Conservation (phyloP, 2,113 vertebrate species). For the Megaceryle maxima region DNA sequence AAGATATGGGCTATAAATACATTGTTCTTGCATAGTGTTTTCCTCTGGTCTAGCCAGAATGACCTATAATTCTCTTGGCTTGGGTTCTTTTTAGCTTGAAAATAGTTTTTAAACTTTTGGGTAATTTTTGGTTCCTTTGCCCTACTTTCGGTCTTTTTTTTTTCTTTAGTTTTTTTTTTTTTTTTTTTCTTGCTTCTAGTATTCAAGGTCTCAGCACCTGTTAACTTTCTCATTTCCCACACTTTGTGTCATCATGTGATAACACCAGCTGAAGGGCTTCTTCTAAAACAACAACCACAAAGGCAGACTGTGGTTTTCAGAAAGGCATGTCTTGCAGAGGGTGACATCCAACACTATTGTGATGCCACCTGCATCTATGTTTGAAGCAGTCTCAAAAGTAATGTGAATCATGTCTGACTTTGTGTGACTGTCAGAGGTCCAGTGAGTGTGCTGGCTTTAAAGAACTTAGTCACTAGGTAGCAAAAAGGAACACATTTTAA, state of each 20-base stretch:
- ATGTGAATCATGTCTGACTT: conserved; percentile 12
- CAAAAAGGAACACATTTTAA: not conserved
- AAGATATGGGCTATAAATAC: not conserved
- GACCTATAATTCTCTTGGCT: not conserved
- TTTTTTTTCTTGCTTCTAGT: conserved; percentile 30
- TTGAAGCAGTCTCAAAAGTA: conserved; percentile 44
- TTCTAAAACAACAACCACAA: conserved; percentile 70
- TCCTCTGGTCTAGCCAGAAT: conserved; percentile 9
- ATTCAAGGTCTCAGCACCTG: conserved; percentile 65
- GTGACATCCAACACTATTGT: not conserved
- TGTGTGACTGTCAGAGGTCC: not conserved
- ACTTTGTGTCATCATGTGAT: conserved; percentile 67
- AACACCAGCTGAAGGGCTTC: conserved; percentile 59
- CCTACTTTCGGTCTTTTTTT: not conserved
- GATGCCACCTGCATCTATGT: conserved; percentile 50
- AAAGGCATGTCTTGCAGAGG: conserved; percentile 22
- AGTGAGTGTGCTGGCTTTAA: not conserved
- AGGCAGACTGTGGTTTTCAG: conserved; percentile 74
- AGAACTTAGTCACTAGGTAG: not conserved
- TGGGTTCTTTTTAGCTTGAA: conserved; percentile 20
- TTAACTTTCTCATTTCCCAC: conserved; percentile 67
- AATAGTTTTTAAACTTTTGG: not conserved
- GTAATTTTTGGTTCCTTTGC: not conserved
- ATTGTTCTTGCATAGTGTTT: not conserved
- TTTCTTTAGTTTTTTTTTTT: not conserved